phyloP scores from a whole-genome alignment of 2,797 vertebrate genomes.

The Etheostoma nigrum region DNA sequence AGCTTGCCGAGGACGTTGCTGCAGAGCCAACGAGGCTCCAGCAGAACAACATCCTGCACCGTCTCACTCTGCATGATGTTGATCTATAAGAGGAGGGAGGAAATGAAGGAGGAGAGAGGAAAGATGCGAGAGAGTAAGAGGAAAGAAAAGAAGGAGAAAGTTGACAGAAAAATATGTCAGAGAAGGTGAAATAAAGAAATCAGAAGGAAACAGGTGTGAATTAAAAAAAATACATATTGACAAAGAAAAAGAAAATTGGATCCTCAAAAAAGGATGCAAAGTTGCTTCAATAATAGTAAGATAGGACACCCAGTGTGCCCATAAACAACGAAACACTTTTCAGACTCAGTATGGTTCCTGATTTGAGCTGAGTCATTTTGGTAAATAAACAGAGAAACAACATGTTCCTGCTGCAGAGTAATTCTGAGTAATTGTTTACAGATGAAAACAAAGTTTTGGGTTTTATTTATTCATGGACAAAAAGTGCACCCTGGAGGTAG shows the following conservation, averaged over 20 bases:
- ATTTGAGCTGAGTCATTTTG: slow-evolving; percentile 4
- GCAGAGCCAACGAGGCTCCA: slow-evolving; percentile 98
- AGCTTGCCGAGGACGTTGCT: slow-evolving; percentile 91
- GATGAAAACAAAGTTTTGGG: background rate
- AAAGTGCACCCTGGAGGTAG: slow-evolving; percentile 30
- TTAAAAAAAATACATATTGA: background rate
- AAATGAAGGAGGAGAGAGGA: background rate
- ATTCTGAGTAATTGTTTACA: slow-evolving; percentile 10
- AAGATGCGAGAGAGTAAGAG: background rate
- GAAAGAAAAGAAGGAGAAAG: background rate
- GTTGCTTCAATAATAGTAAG: too few species aligned
- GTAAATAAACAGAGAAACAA: slow-evolving; percentile 18
- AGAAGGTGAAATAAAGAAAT: background rate
- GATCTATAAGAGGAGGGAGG: slow-evolving; percentile 85
- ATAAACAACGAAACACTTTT: slow-evolving; percentile 1
- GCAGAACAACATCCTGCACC: slow-evolving; percentile 95
- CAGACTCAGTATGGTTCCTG: background rate
- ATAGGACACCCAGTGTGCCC: background rate
- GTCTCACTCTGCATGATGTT: slow-evolving; percentile 99
- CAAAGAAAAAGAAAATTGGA: background rate
- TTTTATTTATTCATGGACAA: background rate
- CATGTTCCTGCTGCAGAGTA: background rate
- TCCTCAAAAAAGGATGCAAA: background rate
- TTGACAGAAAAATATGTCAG: background rate
- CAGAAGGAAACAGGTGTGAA: background rate